phyloP scores from a whole-genome alignment of 2,797 vertebrate species.

The Euthynnus affinis region DNA sequence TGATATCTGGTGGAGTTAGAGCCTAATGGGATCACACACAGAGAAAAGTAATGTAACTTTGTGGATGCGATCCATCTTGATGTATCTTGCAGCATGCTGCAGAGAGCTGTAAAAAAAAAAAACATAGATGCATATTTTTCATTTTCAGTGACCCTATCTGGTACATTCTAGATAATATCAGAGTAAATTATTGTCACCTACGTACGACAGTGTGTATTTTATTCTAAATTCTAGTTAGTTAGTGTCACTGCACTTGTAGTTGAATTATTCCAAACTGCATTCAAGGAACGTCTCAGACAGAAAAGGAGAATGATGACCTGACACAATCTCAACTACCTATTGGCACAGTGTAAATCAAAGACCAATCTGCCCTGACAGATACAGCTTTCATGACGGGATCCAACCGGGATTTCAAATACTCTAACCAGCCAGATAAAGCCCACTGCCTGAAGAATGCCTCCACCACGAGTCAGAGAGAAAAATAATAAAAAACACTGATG shows the following conservation, averaged over 20 bases:
- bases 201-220: conserved; percentile 22
- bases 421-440: conserved; percentile 82
- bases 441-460: conserved; percentile 75
- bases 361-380: conserved; percentile 84
- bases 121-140: conserved; percentile 15
- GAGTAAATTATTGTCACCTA: conserved; percentile 32
- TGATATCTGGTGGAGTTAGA: conserved; percentile 45
- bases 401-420: conserved; percentile 84
- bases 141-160: conserved; percentile 34
- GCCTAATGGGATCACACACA: conserved; percentile 29
- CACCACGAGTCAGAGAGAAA: conserved; percentile 66
- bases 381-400: conserved; percentile 78
- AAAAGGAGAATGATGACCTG: conserved; percentile 83
- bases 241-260: conserved; percentile 52
- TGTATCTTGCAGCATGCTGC: conserved; percentile 13
- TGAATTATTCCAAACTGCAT: conserved; percentile 71
- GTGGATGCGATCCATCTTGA: conserved; percentile 38
- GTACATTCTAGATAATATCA: conserved; percentile 49
- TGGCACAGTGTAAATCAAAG: conserved; percentile 83
- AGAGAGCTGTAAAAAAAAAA: conserved; percentile 20
- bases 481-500: conserved; percentile 67
- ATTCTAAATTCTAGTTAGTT: conserved; percentile 52
- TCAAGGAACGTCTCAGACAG: conserved; percentile 73
- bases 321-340: conserved; percentile 74
- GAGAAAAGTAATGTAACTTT: conserved; percentile 27